Conservation (phyloP, 2,888 invertebrate species). For the Hypomecis atomaria region DNA sequence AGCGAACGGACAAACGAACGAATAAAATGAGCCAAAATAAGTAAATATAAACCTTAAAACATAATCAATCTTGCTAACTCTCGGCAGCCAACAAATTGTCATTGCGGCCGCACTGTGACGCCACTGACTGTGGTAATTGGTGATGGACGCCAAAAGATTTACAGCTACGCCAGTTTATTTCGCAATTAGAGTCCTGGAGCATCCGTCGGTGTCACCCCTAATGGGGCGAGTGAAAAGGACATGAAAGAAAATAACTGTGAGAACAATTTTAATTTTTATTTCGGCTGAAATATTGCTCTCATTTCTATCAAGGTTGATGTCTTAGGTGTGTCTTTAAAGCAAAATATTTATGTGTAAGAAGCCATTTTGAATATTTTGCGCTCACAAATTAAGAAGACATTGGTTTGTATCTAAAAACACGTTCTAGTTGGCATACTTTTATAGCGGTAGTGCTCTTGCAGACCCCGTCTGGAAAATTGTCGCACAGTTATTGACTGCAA, state of each 20-base stretch:
- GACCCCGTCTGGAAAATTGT: too few species aligned
- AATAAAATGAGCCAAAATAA: too few species aligned
- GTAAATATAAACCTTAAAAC: too few species aligned
- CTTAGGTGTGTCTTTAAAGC: too few species aligned
- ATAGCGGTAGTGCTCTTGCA: too few species aligned
- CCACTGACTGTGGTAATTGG: conserved; percentile 50
- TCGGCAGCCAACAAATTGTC: conserved; percentile 56
- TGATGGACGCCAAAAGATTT: conserved; percentile 58
- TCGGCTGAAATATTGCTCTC: not conserved
- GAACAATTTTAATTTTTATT: conserved; percentile 3
- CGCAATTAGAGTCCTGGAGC: conserved; percentile 28
- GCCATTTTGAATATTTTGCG: too few species aligned
- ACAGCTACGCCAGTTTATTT: conserved; percentile 42
- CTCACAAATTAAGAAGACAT: too few species aligned
- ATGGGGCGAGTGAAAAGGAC: conserved; percentile 14
- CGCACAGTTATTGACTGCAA: too few species aligned
- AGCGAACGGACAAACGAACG: too few species aligned
- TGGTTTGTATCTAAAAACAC: too few species aligned
- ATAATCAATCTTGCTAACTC: conserved; percentile 35
- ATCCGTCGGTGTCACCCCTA: conserved; percentile 7
- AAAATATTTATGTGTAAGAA: too few species aligned
- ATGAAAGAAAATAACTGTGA: not conserved
- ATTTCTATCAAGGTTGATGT: not conserved
- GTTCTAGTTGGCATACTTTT: too few species aligned
- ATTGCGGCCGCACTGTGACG: conserved; percentile 51